Conservation (phyloP, 2,797 vertebrate species). For the Protonibea diacanthus region DNA sequence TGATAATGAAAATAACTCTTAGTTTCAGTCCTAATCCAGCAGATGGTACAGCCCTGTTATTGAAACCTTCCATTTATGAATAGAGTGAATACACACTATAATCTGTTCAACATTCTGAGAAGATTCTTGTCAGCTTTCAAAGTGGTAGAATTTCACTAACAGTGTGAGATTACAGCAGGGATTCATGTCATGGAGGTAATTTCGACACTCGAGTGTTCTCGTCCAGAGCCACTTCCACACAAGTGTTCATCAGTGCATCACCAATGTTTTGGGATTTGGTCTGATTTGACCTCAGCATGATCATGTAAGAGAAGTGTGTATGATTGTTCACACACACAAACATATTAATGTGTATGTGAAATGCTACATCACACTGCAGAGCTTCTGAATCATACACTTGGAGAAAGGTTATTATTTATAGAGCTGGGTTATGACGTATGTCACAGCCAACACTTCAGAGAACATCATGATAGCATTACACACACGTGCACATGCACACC, state of each 20-base stretch:
- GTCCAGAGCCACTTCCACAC: background rate
- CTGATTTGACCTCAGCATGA: background rate
- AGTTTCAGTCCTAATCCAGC: background rate
- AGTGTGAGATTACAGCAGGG: background rate
- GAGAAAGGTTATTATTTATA: constrained; percentile 65
- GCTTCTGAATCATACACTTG: constrained; percentile 57
- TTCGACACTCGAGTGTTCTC: background rate
- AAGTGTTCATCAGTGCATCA: background rate
- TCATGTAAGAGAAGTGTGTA: background rate
- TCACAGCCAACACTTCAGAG: constrained; percentile 27
- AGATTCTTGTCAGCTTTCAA: background rate
- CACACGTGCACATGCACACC: background rate
- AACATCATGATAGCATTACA: constrained; percentile 1
- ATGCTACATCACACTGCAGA: constrained; percentile 37
- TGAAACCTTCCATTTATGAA: background rate
- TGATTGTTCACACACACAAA: background rate
- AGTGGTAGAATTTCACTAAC: background rate
- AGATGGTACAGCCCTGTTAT: background rate
- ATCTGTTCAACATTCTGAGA: background rate
- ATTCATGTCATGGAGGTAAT: background rate
- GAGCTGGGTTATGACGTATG: constrained; percentile 28
- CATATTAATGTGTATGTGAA: background rate
- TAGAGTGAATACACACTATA: background rate
- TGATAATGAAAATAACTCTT: background rate
- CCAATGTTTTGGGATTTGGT: background rate